A percentile compares a stretch with the other conserved stretches of the same genome.
Conservation (phyloP, 2,113 vertebrate species). For the Salminus brasiliensis region DNA sequence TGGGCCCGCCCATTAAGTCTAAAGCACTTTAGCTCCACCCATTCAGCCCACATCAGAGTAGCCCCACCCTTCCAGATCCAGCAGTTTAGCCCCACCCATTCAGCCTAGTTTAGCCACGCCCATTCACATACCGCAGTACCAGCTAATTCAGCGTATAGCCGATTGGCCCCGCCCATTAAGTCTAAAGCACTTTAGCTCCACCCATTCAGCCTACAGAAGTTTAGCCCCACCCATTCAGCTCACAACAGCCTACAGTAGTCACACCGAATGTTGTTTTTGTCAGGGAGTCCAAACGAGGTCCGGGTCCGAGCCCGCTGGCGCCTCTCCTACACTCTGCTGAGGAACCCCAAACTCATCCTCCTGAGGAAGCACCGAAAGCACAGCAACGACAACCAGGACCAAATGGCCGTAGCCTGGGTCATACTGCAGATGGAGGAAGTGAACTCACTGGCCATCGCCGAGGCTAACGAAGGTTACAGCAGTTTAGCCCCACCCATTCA, state of each 20-base stretch:
- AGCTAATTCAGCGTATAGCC: no score
- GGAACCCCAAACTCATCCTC: slow-evolving; percentile 50
- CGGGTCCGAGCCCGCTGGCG: slow-evolving; percentile 77
- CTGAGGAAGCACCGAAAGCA: slow-evolving; percentile 71
- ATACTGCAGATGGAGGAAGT: not conserved
- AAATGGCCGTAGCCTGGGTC: slow-evolving; percentile 44
- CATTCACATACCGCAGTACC: no score
- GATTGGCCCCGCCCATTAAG: no score
- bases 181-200: not conserved
- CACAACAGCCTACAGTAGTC: no score
- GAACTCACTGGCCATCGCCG: no score
- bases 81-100: not conserved
- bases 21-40: not conserved
- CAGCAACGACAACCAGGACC: not conserved
- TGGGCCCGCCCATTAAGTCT: not conserved
- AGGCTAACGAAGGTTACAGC: no score
- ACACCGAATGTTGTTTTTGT: slow-evolving; percentile 45
- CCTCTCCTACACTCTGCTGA: slow-evolving; percentile 60
- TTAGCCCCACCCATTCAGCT: no score
- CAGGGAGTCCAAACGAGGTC: slow-evolving; percentile 62
- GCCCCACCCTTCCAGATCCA: not conserved
- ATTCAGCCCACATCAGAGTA: not conserved
- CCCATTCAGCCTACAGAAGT: not conserved
- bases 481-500: no score
- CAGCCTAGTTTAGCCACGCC: not conserved